Evolutionary conservation across 2,113 vertebrate genomes (phyloP).

Genomic region (Camelus bactrianus): DNA sequence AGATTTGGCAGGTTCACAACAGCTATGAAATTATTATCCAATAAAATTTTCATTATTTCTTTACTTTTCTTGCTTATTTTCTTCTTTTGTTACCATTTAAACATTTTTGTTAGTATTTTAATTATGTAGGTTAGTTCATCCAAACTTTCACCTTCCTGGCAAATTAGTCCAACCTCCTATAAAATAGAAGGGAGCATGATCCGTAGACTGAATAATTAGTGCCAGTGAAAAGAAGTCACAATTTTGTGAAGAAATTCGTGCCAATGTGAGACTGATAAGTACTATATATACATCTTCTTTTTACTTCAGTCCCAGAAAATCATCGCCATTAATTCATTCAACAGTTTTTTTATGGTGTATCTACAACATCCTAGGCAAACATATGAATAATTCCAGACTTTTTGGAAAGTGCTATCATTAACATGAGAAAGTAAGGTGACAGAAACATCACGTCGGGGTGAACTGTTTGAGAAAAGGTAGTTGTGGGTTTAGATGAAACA

Average conservation of each 20-base stretch:
- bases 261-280: neutral
- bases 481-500: neutral
- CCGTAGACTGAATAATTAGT: neutral
- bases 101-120: conserved; percentile 5
- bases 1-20: neutral
- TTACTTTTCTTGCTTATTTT: neutral
- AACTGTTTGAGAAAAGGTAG: neutral
- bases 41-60: neutral
- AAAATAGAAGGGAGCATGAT: neutral
- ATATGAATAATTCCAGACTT: neutral
- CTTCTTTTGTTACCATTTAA: neutral
- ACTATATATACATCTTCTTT: neutral
- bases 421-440: neutral
- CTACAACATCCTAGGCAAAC: neutral
- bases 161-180: neutral
- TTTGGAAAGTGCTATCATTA: neutral
- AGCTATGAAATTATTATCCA: neutral
- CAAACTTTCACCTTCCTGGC: neutral
- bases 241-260: neutral
- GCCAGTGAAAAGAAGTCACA: neutral
- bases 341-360: neutral
- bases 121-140: neutral
- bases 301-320: neutral
- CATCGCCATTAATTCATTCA: neutral
- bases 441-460: neutral